A percentile compares a stretch with the other conserved stretches of the same genome.
phyloP scores from a whole-genome alignment of 2,113 vertebrate species.

The Edolisoma coerulescens region DNA sequence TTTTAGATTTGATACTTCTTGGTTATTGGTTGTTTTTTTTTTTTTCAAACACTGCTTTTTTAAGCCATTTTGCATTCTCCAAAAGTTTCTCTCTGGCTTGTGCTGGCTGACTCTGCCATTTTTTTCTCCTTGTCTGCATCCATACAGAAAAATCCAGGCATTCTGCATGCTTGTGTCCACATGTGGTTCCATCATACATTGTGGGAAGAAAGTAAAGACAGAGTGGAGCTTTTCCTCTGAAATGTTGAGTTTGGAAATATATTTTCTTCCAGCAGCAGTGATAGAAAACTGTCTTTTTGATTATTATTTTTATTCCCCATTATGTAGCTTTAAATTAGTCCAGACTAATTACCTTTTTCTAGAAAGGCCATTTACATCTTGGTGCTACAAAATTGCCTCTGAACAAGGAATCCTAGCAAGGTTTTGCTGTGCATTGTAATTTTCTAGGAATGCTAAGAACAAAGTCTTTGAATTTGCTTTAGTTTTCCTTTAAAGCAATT shows the following conservation, averaged over 20 bases:
- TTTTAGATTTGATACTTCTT: neutral
- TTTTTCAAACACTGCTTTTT: neutral
- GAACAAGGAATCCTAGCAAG: neutral
- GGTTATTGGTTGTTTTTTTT: neutral
- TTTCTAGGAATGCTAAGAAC: neutral
- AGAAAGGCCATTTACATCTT: neutral
- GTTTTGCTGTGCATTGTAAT: neutral
- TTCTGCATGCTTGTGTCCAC: neutral
- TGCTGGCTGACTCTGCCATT: neutral
- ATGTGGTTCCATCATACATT: neutral
- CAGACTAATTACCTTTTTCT: neutral
- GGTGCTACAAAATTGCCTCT: neutral
- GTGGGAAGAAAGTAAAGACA: neutral
- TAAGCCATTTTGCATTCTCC: neutral
- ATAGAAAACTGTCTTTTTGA: neutral
- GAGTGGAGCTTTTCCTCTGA: neutral
- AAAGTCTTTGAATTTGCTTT: neutral
- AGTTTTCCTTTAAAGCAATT: neutral
- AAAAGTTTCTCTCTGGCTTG: neutral
- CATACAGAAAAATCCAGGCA: neutral
- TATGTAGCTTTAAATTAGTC: neutral
- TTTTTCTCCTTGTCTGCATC: neutral
- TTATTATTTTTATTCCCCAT: neutral
- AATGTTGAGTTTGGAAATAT: neutral
- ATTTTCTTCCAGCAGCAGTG: neutral